These are phyloP conservation scores for Thunnus thynnus DNA, from an alignment of 2,113 vertebrate species.

Conservation along the genomic window DNA sequence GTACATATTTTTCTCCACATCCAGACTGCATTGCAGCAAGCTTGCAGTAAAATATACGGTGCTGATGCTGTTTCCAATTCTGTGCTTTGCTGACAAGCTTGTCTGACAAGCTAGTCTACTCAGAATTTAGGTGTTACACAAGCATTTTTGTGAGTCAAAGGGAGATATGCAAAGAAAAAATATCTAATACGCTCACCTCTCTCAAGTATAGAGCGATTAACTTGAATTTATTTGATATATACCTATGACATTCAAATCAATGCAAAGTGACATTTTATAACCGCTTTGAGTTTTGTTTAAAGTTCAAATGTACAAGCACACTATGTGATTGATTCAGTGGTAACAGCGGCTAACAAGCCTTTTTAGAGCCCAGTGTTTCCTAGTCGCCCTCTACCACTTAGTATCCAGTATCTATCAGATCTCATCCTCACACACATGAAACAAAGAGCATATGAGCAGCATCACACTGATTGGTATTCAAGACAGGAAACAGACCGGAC, in stretches of 20 bases:
- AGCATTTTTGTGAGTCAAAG: no score
- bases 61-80: no score
- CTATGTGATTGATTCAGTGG: neutral
- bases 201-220: neutral
- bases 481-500: constrained; percentile 11
- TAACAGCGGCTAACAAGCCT: constrained; percentile 8
- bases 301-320: constrained; percentile 1
- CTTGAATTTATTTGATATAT: neutral
- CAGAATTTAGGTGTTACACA: no score
- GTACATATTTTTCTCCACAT: no score
- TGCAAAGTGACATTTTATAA: no score
- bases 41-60: no score
- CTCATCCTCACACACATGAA: constrained; percentile 27
- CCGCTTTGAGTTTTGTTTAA: neutral
- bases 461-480: constrained; percentile 43
- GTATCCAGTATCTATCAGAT: constrained; percentile 6
- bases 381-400: neutral
- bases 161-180: no score
- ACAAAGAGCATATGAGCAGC: constrained; percentile 31
- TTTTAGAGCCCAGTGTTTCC: constrained; percentile 12
- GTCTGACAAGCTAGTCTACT: no score
- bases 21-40: no score
- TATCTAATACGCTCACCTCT: no score
- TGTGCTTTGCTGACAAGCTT: no score
- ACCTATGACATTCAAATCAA: neutral